Base-by-base conservation (phyloP, 1,140 invertebrate species). In the Meloidogyne chitwoodi region DNA sequence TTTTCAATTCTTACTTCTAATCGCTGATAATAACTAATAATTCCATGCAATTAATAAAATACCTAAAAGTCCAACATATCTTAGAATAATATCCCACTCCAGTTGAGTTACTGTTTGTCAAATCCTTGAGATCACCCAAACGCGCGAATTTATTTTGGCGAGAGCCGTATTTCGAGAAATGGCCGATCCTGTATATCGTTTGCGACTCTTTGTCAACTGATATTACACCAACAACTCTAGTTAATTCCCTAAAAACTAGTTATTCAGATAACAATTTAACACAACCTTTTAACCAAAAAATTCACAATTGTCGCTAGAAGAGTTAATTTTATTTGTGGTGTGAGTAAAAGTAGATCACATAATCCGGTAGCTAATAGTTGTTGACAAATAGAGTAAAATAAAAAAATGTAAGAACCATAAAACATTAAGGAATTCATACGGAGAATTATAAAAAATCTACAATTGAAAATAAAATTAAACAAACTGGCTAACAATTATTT, bases 101-200 rank as follows among this genome's bases (percentile, higher is more conserved):
- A 27, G 44, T 61, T 16, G 68, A 44, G n/a, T 48, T 56, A 22
- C 48, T 70, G 34, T 44, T 4, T 19, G 68, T 56, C n/a, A 70
- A 16, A 5, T 44, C 44, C 29, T 27, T 27, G 16, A 48, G 19
- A 29, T 70, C 68, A 16, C 44, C 14, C 26, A 70, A 26, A 29
- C 68, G 68, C 2, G 34, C 68, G n/a, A 70, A 70, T 26, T 29
- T 26, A 44, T 44, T 70, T 16, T 61, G 68, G 16, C 68, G 68
- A n/a, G 19, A 19, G 19, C 24, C 68, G 24, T 10, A 70, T 19
- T 56, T n/a, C 16, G 29, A 41, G n/a, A 61, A 61, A 11, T 70
- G 61, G 2, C 68, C 68, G 11, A 70, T 70, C 26, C 68, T 44
- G 29, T 70, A 70, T 16, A 70, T 70, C 6, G 68, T 56, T 19